Evolutionary conservation across 2,888 invertebrate species (phyloP), one percentile per base, ranked within the genome.

Genomic region (Temnothorax unifasciatus): DNA sequence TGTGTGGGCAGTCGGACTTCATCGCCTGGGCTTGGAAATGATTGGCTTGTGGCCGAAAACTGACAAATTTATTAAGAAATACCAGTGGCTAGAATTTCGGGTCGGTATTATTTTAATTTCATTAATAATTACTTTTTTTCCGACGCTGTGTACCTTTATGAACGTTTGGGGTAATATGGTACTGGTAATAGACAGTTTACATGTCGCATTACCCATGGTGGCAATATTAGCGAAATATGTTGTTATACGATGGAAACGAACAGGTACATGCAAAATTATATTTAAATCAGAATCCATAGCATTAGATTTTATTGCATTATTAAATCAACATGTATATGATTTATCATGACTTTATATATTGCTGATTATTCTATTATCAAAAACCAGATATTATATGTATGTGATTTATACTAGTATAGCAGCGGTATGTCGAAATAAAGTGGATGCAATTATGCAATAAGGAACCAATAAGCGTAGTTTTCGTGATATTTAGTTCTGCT

Each of bases 41-140:
- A 11, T 71, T 6, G 86, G 87, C 6, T 38, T 83, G 5, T 87
- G 87, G 87, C 83, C 87, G 6, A 50, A 47, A 21, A 41, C 34
- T 1, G 52, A 63, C 1, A n/a, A 82, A 29, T 11, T 21, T 3
- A 18, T 13, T 6, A 50, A 15, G 18, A 25, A 50, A 8, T 11
- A 15, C 4, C 13, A 73, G 9, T 41, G 59, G 3, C 11, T 21
- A 11, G 68, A 75, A 6, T 15, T 83, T n/a, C 66, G 57, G 9
- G 15, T 21, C 5, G 4, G 8, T 0, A 8, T 44, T 8, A 13
- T 11, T 21, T 34, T 69, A 0, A 6, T 61, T 11, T 0, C 41
- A 18, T 5, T 74, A 1, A 68, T 11, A 3, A 29, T 79, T 8
- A 11, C 71, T 13, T 63, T 11, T 4, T n/a, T 83, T 34, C 84